Base-by-base conservation (phyloP, 37 sponge, comb jelly and placozoan species). In the Oscarella lobularis region DNA sequence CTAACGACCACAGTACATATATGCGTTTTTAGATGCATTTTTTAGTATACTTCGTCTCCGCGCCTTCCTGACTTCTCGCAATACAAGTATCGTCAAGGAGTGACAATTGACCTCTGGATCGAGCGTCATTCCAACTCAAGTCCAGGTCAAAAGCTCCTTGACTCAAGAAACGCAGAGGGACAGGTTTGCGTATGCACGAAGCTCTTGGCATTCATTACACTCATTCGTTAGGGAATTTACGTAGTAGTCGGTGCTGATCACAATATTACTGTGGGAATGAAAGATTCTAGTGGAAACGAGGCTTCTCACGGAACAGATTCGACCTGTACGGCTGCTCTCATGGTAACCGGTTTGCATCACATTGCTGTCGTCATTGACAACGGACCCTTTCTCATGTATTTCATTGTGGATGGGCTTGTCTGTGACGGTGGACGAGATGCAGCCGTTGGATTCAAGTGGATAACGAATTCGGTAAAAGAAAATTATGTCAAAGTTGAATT, bases 11-110 rank as follows among this genome's bases (percentile, higher is more conserved):
- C n/a, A n/a, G n/a, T n/a, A n/a, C n/a, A n/a, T n/a, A n/a, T n/a
- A 48, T 48, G 60, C 60, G 60, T 48, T 48, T 48, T n/a, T n/a
- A n/a, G n/a, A n/a, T n/a, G n/a, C n/a, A n/a, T 9, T 48, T 48
- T 48, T 20, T 27, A 48, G 60, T 48, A 48, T 20, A 48, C 60
- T 9, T 27, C 60, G 9, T 9, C 60, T 48, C 60, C 60, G 20
- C 9, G 14, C 14, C 20, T 48, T 48, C 60, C 60, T 48, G 60
- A 48, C 20, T 48, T 48, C 20, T 9, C 14, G 9, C 60, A 48
- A 48, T 48, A 48, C 60, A 48, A 48, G 60, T 9, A 9, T 48
- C 60, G 20, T 27, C 71, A 68, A 14, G 71, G 71, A 5, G 29
- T 68, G 5, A 68, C 71, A 4, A 14, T 68, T 34, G 29, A 29